Evolutionary conservation across 2,888 invertebrate species (phyloP), one percentile per base, ranked within the genome.

Genomic region (Crepidodera aurea): DNA sequence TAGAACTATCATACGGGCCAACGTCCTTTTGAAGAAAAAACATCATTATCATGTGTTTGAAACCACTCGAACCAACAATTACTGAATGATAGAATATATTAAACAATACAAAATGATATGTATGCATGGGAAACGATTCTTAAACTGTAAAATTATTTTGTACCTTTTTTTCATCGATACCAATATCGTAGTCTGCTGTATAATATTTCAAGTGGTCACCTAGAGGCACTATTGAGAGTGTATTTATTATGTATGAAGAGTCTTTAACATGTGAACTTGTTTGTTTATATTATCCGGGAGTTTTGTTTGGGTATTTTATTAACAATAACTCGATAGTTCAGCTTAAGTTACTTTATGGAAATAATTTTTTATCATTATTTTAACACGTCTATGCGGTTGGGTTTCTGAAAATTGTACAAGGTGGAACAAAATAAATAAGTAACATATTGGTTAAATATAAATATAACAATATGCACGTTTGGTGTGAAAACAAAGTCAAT

Each of bases 291-390:
- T 34, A 46, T 48, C 37, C 19, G 18, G 48, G 19, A 6, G 34
- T 34, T 44, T 48, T 55, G 34, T 54, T 60, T 60, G 50, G 12
- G 15, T 34, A 42, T 16, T 8, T 27, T 27, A 32, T 55, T 60
- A 55, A 50, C 55, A 51, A 19, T 18, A 25, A 15, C 25, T 51
- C 46, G 48, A 56, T 39, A 56, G 19, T 53, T 53, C 53, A 48
- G 37, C 29, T 19, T 44, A 44, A 56, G 56, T 55, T 29, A 42
- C 51, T 15, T 6, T 12, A 34, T 34, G 48, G 13, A 22, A 48
- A 60, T 54, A 40, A 25, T 37, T 48, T 37, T 48, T 46, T 22
- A 22, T n/a, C 12, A 25, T 10, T 19, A 16, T 29, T 48, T 48
- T 27, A 48, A 48, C 48, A 48, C 29, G 27, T 27, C 7, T 40